Conservation (phyloP, 2,888 invertebrate species). For the Cosmia trapezina region DNA sequence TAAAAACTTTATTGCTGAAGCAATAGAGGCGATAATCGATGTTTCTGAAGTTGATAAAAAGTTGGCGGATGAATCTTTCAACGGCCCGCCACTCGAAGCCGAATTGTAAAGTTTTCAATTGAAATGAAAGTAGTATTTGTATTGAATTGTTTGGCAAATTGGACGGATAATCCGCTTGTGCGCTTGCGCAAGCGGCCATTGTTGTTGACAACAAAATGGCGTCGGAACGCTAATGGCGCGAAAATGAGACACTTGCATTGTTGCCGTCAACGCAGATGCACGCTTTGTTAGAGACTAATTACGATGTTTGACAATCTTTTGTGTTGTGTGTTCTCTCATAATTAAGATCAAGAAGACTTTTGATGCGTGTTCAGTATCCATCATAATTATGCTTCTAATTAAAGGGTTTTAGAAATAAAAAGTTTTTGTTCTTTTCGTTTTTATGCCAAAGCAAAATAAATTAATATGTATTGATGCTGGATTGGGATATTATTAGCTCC, state of each 20-base stretch:
- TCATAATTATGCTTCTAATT: background rate
- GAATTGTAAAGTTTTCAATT: constrained; percentile 77
- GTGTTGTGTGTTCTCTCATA: background rate
- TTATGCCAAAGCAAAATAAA: background rate
- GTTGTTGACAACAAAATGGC: constrained; percentile 73
- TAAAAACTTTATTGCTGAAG: constrained; percentile 38
- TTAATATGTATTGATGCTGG: background rate
- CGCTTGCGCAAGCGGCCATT: constrained; percentile 75
- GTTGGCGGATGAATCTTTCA: constrained; percentile 60
- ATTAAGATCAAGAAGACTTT: constrained; percentile 9
- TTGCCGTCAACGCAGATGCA: constrained; percentile 54
- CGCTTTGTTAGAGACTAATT: constrained; percentile 54
- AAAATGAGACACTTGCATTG: constrained; percentile 71
- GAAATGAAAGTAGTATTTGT: constrained; percentile 68
- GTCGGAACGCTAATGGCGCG: constrained; percentile 70
- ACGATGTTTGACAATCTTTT: constrained; percentile 44
- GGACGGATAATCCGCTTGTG: constrained; percentile 80
- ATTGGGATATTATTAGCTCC: background rate
- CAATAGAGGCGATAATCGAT: constrained; percentile 53
- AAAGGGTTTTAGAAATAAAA: background rate
- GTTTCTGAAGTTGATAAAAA: constrained; percentile 8
- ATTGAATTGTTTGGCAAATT: constrained; percentile 81
- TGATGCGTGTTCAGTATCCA: background rate
- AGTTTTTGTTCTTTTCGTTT: too few species aligned
- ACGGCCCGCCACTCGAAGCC: constrained; percentile 76